Percentiles rank a stretch among this genome's conserved stretches.
phyloP scores from a whole-genome alignment of 92 coral and sea anemone species.

The Porites cylindrica region DNA sequence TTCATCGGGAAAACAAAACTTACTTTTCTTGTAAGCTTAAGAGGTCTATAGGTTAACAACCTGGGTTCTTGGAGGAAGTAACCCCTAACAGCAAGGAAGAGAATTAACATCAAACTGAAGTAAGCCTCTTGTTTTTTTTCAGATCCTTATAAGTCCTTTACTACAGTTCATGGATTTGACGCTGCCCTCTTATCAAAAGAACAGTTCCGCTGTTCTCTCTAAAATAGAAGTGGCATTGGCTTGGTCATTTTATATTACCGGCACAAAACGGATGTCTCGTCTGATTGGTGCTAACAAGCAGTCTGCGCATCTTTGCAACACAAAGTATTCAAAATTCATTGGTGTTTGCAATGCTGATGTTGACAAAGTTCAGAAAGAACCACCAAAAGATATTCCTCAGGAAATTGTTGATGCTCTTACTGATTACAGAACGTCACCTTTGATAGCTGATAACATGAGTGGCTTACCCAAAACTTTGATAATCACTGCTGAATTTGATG shows the following conservation, averaged over 20 bases:
- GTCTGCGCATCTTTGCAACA: slow-evolving; percentile 18
- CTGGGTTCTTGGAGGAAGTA: too few relatives aligned
- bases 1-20: too few relatives aligned
- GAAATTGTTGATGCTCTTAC: slow-evolving; percentile 27
- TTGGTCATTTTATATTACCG: slow-evolving; percentile 50
- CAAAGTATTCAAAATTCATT: slow-evolving; percentile 26
- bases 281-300: slow-evolving; percentile 18
- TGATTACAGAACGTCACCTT: slow-evolving; percentile 54
- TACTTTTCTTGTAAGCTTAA: too few relatives aligned
- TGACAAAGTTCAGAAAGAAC: neutral
- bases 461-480: slow-evolving; percentile 53
- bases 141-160: slow-evolving; percentile 43
- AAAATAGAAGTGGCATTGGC: neutral
- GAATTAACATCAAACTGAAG: too few relatives aligned
- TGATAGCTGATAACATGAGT: slow-evolving; percentile 55
- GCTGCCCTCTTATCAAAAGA: slow-evolving; percentile 42
- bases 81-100: too few relatives aligned
- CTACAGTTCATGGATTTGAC: slow-evolving; percentile 40
- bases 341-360: neutral
- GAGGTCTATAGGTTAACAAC: too few relatives aligned
- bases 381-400: slow-evolving; percentile 20
- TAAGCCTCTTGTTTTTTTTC: neutral
- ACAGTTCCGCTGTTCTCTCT: neutral
- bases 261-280: slow-evolving; percentile 6
- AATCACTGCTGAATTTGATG: slow-evolving; percentile 50